Evolutionary conservation across 64 coral and sea anemone species (phyloP).

Genomic region (Porites lutea): DNA sequence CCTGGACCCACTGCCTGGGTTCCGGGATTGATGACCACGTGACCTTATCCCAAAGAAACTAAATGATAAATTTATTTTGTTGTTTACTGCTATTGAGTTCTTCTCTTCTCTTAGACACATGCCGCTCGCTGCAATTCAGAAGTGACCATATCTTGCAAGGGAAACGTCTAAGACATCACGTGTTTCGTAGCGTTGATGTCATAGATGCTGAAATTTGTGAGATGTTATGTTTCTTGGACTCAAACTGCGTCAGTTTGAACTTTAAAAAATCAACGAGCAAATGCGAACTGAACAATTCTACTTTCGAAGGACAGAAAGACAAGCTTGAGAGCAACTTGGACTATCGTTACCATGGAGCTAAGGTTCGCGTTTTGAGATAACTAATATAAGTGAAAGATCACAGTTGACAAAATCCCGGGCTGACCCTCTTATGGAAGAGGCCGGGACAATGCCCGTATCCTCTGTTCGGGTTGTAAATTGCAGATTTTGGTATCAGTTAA

Average conservation of each 20-base stretch:
- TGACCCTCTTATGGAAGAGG: too few relatives aligned
- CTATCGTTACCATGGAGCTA: neutral
- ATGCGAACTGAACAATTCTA: slow-evolving; percentile 34
- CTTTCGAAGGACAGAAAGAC: neutral
- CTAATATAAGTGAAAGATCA: too few relatives aligned
- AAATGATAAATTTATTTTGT: too few relatives aligned
- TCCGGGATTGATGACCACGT: too few relatives aligned
- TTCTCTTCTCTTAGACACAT: neutral
- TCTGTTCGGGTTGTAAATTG: too few relatives aligned
- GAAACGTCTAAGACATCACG: neutral
- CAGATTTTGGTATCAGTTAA: too few relatives aligned
- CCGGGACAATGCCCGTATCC: too few relatives aligned
- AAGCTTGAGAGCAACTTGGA: neutral
- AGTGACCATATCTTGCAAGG: neutral
- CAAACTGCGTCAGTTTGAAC: slow-evolving; percentile 20
- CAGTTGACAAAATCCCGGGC: too few relatives aligned
- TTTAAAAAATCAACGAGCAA: neutral
- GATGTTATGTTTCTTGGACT: neutral
- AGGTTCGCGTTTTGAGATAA: neutral
- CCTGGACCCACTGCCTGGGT: too few relatives aligned
- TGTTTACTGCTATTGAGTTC: too few relatives aligned
- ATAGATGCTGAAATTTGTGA: neutral
- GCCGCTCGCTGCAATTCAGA: neutral
- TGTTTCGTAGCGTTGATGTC: neutral
- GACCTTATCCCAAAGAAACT: too few relatives aligned